phyloP scores from a whole-genome alignment of 2,888 invertebrate species.

The Ellobium chinense region DNA sequence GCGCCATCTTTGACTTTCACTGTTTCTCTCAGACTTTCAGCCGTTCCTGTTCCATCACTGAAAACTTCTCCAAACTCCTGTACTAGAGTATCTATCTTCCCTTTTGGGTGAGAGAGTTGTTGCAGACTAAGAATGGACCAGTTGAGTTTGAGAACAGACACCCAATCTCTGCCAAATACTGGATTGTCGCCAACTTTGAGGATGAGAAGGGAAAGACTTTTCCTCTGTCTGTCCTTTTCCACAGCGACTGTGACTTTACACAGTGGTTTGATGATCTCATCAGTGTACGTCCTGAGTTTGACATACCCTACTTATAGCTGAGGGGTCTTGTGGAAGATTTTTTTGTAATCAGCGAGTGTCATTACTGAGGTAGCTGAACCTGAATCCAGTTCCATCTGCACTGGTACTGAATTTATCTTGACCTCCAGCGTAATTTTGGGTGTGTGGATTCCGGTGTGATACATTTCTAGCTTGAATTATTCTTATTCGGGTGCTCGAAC shows the following conservation, averaged over 20 bases:
- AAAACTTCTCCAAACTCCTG: background rate
- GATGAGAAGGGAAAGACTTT: background rate
- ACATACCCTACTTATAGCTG: background rate
- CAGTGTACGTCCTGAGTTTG: background rate
- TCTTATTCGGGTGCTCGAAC: background rate
- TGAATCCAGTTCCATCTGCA: background rate
- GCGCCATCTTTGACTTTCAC: constrained; percentile 1
- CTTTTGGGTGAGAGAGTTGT: background rate
- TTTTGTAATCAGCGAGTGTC: too few relatives aligned
- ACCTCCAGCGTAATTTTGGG: background rate
- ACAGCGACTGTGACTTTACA: background rate
- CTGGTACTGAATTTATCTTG: background rate
- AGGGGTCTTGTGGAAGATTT: background rate
- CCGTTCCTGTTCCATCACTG: background rate
- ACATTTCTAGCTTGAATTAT: background rate
- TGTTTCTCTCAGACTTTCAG: background rate
- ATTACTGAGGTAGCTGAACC: background rate
- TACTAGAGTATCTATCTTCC: background rate
- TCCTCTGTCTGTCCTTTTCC: background rate
- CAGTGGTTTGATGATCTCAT: background rate
- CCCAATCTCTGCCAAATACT: constrained; percentile 12
- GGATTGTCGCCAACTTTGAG: background rate
- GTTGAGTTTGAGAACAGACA: background rate
- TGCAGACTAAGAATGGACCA: background rate
- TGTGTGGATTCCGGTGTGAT: background rate